Base-by-base conservation (phyloP, 2,888 invertebrate species). In the Pomacea canaliculata region DNA sequence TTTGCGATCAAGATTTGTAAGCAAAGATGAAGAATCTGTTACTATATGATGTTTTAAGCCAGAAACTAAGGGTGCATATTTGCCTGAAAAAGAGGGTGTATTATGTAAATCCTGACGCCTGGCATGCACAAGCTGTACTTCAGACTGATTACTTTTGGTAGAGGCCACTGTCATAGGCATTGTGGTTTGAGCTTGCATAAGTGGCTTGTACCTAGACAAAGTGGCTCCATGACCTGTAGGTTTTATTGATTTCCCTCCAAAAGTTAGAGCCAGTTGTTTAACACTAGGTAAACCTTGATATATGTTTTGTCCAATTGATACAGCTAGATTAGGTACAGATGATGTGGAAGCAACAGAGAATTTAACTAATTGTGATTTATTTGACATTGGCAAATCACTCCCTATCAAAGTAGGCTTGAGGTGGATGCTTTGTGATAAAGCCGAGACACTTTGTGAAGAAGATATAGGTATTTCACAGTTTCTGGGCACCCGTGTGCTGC, bases 251-350 rank as follows among this genome's bases (percentile, higher is more conserved):
- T 65, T 76, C 49, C 71, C 77, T 60, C 78, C 79, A 67, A 82
- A 82, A 13, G 76, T 73, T 68, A 79, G 77, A 19, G 81, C 80
- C 51, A 82, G 71, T 73, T 70, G 66, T 71, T 68, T 76, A 1
- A 82, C 82, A 49, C 78, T 82, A 5, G 82, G 80, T 66, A 81
- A 76, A 59, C 73, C 78, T 23, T 69, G 71, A 62, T 71, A 63
- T 63, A 63, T 7, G 1, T 63, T 63, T 63, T 63, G 63, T 1
- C 19, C 63, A 23, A 2, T 10, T 23, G 19, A 63, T 19, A 12
- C 13, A 63, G 63, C 63, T 7, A 12, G 2, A 10, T 19, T 10
- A 2, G 27, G 63, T 63, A 63, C 19, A 19, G 63, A 27, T 10
- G 19, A 10, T 12, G 46, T 23, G n/a, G 27, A 4, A 19, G 70